Base-by-base conservation (phyloP, 2,113 vertebrate species). In the Petrocephalus zakoni region DNA sequence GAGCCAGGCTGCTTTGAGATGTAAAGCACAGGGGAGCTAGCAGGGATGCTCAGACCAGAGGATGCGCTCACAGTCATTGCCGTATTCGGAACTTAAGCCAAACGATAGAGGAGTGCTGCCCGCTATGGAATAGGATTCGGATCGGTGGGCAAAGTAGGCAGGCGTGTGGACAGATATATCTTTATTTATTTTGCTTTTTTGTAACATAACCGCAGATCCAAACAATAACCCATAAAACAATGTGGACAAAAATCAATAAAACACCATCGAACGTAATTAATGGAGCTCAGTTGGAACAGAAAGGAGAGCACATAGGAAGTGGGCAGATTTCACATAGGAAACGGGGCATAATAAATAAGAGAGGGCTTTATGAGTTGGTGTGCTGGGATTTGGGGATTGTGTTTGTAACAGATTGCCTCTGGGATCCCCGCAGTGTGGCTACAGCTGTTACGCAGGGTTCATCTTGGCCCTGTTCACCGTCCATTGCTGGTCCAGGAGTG, bases 401-500 rank as follows among this genome's bases (percentile, higher is more conserved):
- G 75, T 89, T 89, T 87, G 87, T 86, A 91, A 83, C 90, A 92
- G 90, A 90, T 89, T 91, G 90, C 88, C 85, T 64, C 84, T 90
- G 89, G 87, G 85, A 87, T 88, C 88, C 90, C 90, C 82, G 88
- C 88, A 91, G 90, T 87, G 90, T 84, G 82, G 89, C 75, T 89
- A 88, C 91, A 92, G 91, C 90, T 91, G 90, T 88, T 72, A 81
- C 81, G 87, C 55, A 78, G 53, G 47, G 68, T 37, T 82, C 61
- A 83, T 86, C 81, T 55, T 61, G 85, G 82, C 88, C 68, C 64
- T 75, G 85, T 81, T 72, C 37, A 9, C 85, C 47, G 37, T 87
- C 49, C 88, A 88, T 88, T 88, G 86, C 87, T 86, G 87, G 58
- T 86, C 52, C 55, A n/a, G 88, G 61, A 84, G 42, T 42, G 42